Evolutionary conservation across 2,888 invertebrate species (phyloP), one percentile per base, ranked within the genome.

Genomic region (Cremastobaeus sp.): DNA sequence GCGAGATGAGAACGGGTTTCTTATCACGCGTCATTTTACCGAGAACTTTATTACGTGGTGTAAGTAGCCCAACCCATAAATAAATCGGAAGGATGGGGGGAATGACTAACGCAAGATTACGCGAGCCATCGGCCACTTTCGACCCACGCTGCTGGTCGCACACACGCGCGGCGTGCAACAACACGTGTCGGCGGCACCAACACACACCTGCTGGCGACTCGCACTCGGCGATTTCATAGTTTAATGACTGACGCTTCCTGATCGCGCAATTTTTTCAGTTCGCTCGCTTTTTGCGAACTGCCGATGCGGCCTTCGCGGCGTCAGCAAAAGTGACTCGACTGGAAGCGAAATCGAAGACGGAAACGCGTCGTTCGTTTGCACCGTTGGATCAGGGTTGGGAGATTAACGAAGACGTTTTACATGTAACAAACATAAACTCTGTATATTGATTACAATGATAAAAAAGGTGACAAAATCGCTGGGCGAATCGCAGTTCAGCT

Each of bases 51-150:
- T 85, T 83, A 81, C 82, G 80, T 80, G 80, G 80, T 82, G 81
- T 82, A 81, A 79, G 80, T 84, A 82, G 83, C 83, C 81, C 84
- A 84, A 82, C 83, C 84, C 84, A 84, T 84, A 82, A 84, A 84
- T 83, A 83, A 84, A 84, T 80, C 81, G 80, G 74, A 69, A 73
- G 79, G 77, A 78, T 76, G 78, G 78, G 78, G 74, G 78, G 80
- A 82, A 83, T 84, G 83, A 84, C 83, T 83, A 83, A 84, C 79
- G 77, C 78, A 54, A 78, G 80, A 83, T 84, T 83, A 82, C 83
- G 83, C 81, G 82, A 83, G 76, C 77, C 79, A 81, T 81, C 80
- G 80, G 78, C 77, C 80, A 81, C 82, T 82, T 81, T 83, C 81
- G 83, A 79, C 83, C 84, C 81, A 83, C 83, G 82, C 81, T 77